Base-by-base conservation (phyloP, 2,797 vertebrate species). In the Crax fasciolata region DNA sequence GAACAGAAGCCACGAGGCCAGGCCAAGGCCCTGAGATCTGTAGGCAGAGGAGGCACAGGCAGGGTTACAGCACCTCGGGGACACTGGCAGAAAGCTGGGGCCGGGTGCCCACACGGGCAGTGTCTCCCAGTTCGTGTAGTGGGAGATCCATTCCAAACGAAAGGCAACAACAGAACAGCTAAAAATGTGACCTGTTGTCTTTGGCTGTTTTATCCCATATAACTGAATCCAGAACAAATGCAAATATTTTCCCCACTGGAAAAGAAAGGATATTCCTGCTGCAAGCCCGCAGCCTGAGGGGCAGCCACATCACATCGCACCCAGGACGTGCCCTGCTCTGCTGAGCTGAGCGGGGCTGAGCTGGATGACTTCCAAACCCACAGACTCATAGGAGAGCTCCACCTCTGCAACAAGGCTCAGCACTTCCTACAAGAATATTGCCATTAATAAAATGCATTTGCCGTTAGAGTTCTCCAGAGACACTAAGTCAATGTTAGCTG, bases 401-500 rank as follows among this genome's bases (percentile, higher is more conserved):
- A 91, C 92, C 91, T 84, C 94, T 21, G 85, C 90, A 93, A 90
- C 87, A 91, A 94, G 77, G 91, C 89, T 95, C 71, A 65, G 91
- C 88, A 30, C 90, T 93, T 95, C 90, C 94, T 94, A 81, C 62
- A 96, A 95, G 93, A 82, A 94, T 94, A 93, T 83, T 87, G 94
- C 87, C 96, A 87, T 97, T 96, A 94, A 97, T 97, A 97, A 97
- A 97, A 96, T 93, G 94, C 94, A 88, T 96, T 97, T 95, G 94
- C 95, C 4, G 91, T 97, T 93, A 94, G 89, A 89, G 91, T 91
- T 89, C 97, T 96, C 92, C 91, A 94, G 95, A 94, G 96, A 95
- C 94, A 58, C 95, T 96, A 93, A 95, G 93, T 95, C 97, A 94
- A 94, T 63, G 96, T 89, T 93, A 87, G 92, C 94, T 95, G 95